Base-by-base conservation (phyloP, 2,113 vertebrate species). In the Hippocampus zosterae region DNA sequence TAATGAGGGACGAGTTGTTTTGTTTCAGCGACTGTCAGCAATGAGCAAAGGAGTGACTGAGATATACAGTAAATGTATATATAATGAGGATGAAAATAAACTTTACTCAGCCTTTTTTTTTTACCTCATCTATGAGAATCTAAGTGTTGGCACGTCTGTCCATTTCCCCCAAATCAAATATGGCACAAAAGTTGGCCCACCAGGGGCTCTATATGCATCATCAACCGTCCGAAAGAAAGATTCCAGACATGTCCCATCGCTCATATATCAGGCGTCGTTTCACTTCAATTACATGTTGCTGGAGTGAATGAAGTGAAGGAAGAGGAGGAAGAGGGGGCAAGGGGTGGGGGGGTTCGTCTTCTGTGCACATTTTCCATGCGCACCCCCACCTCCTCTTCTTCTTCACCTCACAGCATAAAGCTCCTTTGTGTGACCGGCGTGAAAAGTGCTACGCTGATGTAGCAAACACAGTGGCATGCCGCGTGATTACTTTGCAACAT, bases 291-390 rank as follows among this genome's bases (percentile, higher is more conserved):
- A 52, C 19, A 21, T 12, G 23, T 23, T n/a, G 53, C 3, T 55
- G 53, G 53, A 55, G 53, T 55, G 56, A 16, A 8, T 16, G 56
- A 16, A 59, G 12, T 59, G 25, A 16, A 27, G 25, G 23, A 29
- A 71, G 71, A 19, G 65, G 64, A 42, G 66, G 33, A 6, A 37
- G 46, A 69, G 8, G 16, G 65, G 25, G 5, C 5, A 0, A 74
- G 75, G 76, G 77, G 37, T 60, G 79, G 57, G 75, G 73, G 75
- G 75, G 73, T 74, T 61, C 60, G 75, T 74, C 77, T 41, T 78
- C 77, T 65, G 73, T 75, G 82, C 79, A 88, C 84, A 90, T 60
- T 90, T 90, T 90, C 88, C 89, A 75, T 86, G 77, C 63, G 72
- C 79, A 69, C 79, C 74, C 77, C 70, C 74, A 76, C 80, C 86